These are phyloP conservation scores for Anoplophora glabripennis DNA, from an alignment of 1,140 invertebrate species.

Conservation along the genomic window DNA sequence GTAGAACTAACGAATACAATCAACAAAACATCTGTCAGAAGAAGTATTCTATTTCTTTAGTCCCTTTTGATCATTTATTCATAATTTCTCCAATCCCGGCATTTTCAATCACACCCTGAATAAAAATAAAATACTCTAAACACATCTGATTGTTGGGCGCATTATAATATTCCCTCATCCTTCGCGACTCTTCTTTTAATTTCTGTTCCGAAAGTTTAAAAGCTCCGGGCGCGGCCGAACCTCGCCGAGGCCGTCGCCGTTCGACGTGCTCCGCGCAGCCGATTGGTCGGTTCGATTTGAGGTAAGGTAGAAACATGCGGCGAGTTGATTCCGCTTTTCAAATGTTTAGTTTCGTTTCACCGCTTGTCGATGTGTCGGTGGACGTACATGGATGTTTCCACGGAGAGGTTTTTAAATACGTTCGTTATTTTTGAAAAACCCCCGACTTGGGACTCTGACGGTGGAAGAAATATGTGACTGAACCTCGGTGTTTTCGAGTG, in stretches of 20 bases:
- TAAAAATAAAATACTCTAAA: too few relatives aligned
- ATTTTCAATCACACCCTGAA: too few relatives aligned
- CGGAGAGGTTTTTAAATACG: conserved; percentile 1
- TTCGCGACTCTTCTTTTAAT: not conserved
- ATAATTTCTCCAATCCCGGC: too few relatives aligned
- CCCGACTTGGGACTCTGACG: not conserved
- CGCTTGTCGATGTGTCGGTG: conserved; percentile 1
- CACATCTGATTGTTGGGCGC: too few relatives aligned
- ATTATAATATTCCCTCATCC: too few relatives aligned
- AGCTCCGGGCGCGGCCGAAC: conserved; percentile 6
- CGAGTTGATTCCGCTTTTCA: conserved; percentile 18
- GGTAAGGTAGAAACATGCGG: conserved; percentile 22
- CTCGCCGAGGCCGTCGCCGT: conserved; percentile 6
- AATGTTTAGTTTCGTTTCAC: conserved; percentile 25
- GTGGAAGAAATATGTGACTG: conserved; percentile 3
- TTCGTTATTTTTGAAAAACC: not conserved
- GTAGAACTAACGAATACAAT: too few relatives aligned
- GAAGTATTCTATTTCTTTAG: too few relatives aligned
- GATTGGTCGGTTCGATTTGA: conserved; percentile 19
- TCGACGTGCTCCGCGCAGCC: conserved; percentile 4
- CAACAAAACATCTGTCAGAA: too few relatives aligned
- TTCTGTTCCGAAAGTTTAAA: conserved; percentile 9
- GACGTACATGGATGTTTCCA: not conserved
- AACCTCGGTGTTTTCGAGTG: not conserved
- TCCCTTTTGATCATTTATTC: too few relatives aligned